Base-by-base conservation (phyloP, 1,140 invertebrate species). In the Drosophila quadrilineata region DNA sequence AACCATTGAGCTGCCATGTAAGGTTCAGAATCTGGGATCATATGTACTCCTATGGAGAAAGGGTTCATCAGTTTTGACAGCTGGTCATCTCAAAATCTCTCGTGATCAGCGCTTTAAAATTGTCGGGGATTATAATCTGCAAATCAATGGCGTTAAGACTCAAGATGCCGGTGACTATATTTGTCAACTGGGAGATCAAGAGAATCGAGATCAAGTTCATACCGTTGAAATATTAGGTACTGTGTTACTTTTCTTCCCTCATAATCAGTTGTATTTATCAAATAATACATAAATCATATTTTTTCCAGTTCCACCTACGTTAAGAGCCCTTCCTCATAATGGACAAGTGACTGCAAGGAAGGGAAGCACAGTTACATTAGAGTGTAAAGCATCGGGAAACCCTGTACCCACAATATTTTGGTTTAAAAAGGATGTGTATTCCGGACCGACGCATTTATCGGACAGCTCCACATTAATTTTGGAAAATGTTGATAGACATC, bases 1-100 rank as follows among this genome's bases (percentile, higher is more conserved):
- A 80, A 95, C 93, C 0, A 91, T 95, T 12, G 91, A 94, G 24
- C 86, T 95, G 33, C 94, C 94, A 3, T 95, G 94, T 73, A 94
- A 95, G 90, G 94, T 95, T 1, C 93, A 95, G 72, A 94, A 95
- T 89, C 90, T 95, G 67, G 93, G 92, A 24, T 91, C 90, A 1
- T 93, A 91, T 73, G 92, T 93, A 17, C 80, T 93, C 21, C 88
- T 93, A 38, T 94, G 93, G 93, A 90, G 93, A 41, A 90, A 92
- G 67, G 93, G 93, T 4, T 90, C 90, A 5, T 91, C 92, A 0
- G 92, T 94, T 0, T 85, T 94, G 2, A 93, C 92, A 21, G 93
- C 93, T 5, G 92, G 92, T 2, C 91, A 91, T 28, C 91, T 93
- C 29, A 93, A 92, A 89, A 93, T 94, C 22, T 91, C 92, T 2